Conservation (phyloP, 2,113 vertebrate genomes). For the Bos taurus region ARS-UCD2.0 NC_037333.1:43625501-43626000, state of each 20-base stretch:
- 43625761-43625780: neutral
- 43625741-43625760: neutral
- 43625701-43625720: neutral
- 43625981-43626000: constrained; percentile 31
- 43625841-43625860: constrained; percentile 6
- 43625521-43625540: neutral
- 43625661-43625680: neutral
- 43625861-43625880: neutral
- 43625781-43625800: neutral
- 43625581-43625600: neutral
- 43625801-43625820: neutral
- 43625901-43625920: neutral
- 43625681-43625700: neutral
- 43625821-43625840: neutral
- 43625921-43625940: neutral
- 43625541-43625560: neutral
- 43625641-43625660: neutral
- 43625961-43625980: neutral
- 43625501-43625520: neutral
- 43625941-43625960: neutral
- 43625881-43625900: neutral
- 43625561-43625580: neutral
- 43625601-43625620: neutral
- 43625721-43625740: neutral
- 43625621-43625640: neutral